phyloP scores from a whole-genome alignment of 1,140 invertebrate species.

The Globodera rostochiensis region DNA sequence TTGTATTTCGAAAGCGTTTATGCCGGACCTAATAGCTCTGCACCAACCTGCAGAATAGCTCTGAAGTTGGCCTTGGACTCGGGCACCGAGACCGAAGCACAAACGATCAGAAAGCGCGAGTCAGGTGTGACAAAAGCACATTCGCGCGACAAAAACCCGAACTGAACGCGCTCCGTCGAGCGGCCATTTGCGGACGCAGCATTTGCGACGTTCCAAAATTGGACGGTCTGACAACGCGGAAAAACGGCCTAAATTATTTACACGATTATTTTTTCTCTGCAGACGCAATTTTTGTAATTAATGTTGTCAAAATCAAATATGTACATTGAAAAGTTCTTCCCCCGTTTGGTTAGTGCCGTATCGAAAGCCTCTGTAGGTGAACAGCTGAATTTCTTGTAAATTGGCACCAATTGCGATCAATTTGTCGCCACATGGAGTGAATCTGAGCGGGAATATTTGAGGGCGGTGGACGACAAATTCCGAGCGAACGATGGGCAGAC shows the following conservation, averaged over 20 bases:
- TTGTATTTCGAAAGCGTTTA: neutral
- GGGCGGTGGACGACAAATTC: conserved; percentile 19
- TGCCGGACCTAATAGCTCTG: neutral
- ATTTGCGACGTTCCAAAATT: conserved; percentile 4
- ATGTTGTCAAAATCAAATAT: conserved; percentile 4
- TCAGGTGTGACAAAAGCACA: conserved; percentile 46
- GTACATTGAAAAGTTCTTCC: conserved; percentile 30
- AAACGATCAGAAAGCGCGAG: conserved; percentile 48
- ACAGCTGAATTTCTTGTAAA: conserved; percentile 45
- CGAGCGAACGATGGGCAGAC: conserved; percentile 18
- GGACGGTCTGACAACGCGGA: conserved; percentile 8
- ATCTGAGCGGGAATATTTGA: conserved; percentile 52
- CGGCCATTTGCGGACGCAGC: conserved; percentile 1
- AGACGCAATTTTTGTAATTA: no score
- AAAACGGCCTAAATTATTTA: conserved; percentile 25
- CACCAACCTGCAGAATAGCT: conserved; percentile 23
- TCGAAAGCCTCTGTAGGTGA: conserved; percentile 39
- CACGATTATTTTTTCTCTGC: no score
- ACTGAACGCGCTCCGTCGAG: neutral
- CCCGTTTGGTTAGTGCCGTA: conserved; percentile 1
- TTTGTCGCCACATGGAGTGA: conserved; percentile 47
- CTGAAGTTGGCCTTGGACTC: conserved; percentile 36
- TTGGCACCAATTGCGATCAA: conserved; percentile 39
- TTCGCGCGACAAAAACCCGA: conserved; percentile 39
- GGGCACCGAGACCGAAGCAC: conserved; percentile 28